Percentiles rank a stretch among this genome's conserved stretches.
Conservation (phyloP, 2,113 vertebrate species). For the Silurus asotus region DNA sequence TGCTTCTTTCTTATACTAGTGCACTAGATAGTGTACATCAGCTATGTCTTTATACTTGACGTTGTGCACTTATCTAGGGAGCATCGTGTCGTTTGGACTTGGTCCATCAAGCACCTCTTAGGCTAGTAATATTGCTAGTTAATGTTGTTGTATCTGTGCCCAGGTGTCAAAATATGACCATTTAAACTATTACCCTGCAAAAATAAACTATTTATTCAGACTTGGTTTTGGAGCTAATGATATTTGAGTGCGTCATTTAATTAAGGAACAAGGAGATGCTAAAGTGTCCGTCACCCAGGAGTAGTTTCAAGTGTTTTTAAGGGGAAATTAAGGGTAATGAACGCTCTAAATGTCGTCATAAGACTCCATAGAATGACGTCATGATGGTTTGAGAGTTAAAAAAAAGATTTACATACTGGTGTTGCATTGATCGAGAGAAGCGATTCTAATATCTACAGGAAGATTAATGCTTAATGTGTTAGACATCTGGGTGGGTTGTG, state of each 20-base stretch:
- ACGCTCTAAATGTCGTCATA: background rate
- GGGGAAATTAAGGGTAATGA: background rate
- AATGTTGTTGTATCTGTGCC: background rate
- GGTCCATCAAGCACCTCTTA: background rate
- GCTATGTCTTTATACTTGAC: background rate
- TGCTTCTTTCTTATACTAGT: background rate
- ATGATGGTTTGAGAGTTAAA: too few relatives aligned
- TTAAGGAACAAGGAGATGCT: background rate
- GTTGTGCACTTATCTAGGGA: background rate
- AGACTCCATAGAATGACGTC: background rate
- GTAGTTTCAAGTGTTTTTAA: background rate
- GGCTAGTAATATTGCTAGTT: conserved; percentile 8
- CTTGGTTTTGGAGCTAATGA: background rate
- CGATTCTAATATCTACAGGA: too few relatives aligned
- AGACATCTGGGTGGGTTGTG: too few relatives aligned
- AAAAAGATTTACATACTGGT: too few relatives aligned
- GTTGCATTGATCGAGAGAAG: too few relatives aligned
- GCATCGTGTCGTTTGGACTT: background rate
- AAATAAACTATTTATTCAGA: background rate
- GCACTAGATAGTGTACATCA: conserved; percentile 4
- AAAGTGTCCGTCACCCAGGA: background rate
- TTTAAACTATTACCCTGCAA: background rate
- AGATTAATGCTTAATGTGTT: too few relatives aligned
- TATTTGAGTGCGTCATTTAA: background rate
- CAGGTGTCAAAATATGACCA: background rate